Evolutionary conservation across 1,140 invertebrate species (phyloP), one percentile per base, ranked within the genome.

Genomic region (Neomicropteryx cornuta): DNA sequence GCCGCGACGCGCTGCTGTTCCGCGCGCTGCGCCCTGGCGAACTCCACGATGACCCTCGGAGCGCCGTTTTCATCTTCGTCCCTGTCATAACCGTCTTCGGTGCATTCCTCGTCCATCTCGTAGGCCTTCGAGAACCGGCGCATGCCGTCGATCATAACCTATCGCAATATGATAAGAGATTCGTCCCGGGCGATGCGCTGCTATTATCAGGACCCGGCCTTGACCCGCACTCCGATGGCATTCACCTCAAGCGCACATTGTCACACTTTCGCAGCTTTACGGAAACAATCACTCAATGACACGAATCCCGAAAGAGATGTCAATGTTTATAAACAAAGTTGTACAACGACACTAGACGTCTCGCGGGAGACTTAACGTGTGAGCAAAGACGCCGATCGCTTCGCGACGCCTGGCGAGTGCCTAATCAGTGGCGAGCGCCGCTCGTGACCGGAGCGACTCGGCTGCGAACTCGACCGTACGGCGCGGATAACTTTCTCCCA

Each of bases 1-100:
- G 58, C 61, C 2, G 63, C 60, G 3, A 64, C 62, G 27, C 63
- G 61, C 14, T 63, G 63, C 44, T 67, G 48, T 43, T 67, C 66
- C 49, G 66, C 46, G 39, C 63, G 51, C 19, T 64, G 48, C 36
- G 48, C 52, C 18, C 46, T 21, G 33, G 53, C 50, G 47, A 62
- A 45, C 51, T 64, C 56, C 51, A 64, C 62, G 32, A 47, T 47
- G n/a, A 43, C 46, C 44, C 32, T 39, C 61, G 60, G 36, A 58
- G 61, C 14, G 43, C 48, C 22, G 44, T 41, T 33, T 65, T 60
- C 44, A 47, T 38, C 1, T 56, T 56, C 48, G 63, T 60, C 18
- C 53, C 55, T 39, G 63, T 63, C 11, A 60, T 60, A 24, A 60
- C 60, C 36, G 63, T 43, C 47, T 62, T 62, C 20, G 55, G 50